These are phyloP conservation scores for Syrista parreyssii DNA, from an alignment of 2,888 invertebrate genomes.

Conservation along the genomic window DNA sequence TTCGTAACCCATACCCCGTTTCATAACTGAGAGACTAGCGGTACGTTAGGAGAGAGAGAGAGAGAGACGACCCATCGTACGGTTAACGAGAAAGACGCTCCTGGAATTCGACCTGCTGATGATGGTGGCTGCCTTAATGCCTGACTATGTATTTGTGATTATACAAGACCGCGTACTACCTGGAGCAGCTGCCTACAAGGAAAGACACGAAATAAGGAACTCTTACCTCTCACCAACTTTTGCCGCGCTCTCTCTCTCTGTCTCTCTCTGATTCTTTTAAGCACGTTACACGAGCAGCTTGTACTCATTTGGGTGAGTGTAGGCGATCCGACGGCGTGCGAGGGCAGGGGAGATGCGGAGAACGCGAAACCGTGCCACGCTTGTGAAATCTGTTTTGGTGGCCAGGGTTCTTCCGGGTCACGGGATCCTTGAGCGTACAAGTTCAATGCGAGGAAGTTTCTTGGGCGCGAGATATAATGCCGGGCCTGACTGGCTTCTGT, in stretches of 20 bases:
- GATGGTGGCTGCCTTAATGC: background rate
- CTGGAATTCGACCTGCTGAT: background rate
- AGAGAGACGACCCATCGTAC: background rate
- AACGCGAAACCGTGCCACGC: conserved; percentile 4
- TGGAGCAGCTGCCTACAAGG: background rate
- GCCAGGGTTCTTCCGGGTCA: conserved; percentile 3
- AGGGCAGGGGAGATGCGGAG: too few species aligned
- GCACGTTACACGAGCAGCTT: background rate
- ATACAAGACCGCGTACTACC: background rate
- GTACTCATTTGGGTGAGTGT: background rate
- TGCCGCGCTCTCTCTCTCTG: too few species aligned
- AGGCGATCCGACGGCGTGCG: background rate
- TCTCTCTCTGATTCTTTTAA: background rate
- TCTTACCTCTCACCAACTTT: background rate
- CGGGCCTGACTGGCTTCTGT: background rate
- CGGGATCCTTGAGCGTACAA: conserved; percentile 31
- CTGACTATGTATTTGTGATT: background rate
- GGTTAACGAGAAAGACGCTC: background rate
- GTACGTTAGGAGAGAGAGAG: conserved; percentile 20
- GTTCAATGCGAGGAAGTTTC: conserved; percentile 48
- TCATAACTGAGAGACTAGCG: conserved; percentile 56
- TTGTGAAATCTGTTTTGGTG: conserved; percentile 9
- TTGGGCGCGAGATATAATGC: background rate
- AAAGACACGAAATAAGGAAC: background rate
- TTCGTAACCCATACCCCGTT: conserved; percentile 55